phyloP scores from a whole-genome alignment of 2,888 invertebrate species.

The Synergus laeviventris region DNA sequence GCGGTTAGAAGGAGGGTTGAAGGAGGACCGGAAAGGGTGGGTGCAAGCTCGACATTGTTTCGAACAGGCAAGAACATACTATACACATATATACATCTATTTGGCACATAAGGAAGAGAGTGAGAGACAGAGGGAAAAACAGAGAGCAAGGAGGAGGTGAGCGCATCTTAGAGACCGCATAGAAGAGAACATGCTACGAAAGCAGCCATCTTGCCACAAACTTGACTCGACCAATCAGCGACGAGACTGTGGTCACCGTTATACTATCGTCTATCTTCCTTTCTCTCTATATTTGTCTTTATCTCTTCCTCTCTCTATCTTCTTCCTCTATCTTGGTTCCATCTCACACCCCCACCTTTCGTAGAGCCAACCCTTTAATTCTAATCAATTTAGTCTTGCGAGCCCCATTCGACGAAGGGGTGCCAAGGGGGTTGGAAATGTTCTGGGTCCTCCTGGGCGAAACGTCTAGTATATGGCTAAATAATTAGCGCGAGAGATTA shows the following conservation, averaged over 20 bases:
- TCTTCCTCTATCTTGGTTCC: slow-evolving; percentile 52
- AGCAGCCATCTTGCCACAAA: slow-evolving; percentile 76
- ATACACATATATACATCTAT: slow-evolving; percentile 69
- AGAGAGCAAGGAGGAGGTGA: slow-evolving; percentile 49
- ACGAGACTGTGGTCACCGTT: slow-evolving; percentile 76
- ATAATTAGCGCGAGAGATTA: slow-evolving; percentile 73
- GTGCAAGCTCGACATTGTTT: slow-evolving; percentile 71
- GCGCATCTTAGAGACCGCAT: slow-evolving; percentile 70
- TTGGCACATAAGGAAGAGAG: slow-evolving; percentile 65
- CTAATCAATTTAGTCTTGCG: slow-evolving; percentile 75
- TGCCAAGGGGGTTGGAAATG: slow-evolving; percentile 46
- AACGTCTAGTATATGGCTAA: slow-evolving; percentile 66
- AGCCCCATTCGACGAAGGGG: slow-evolving; percentile 59
- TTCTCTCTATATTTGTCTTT: slow-evolving; percentile 51
- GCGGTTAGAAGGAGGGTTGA: slow-evolving; percentile 53
- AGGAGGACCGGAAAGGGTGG: slow-evolving; percentile 53
- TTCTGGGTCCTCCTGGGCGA: slow-evolving; percentile 58
- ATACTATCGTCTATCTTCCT: slow-evolving; percentile 62
- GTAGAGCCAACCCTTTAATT: slow-evolving; percentile 70
- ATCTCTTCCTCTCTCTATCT: slow-evolving; percentile 49
- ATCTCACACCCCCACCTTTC: slow-evolving; percentile 52
- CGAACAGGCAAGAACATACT: slow-evolving; percentile 64
- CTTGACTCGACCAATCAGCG: slow-evolving; percentile 76
- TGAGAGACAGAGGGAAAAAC: slow-evolving; percentile 22
- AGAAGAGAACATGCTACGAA: slow-evolving; percentile 61